phyloP scores from a whole-genome alignment of 1,140 invertebrate genomes.

The Platorchestia sp. region DNA sequence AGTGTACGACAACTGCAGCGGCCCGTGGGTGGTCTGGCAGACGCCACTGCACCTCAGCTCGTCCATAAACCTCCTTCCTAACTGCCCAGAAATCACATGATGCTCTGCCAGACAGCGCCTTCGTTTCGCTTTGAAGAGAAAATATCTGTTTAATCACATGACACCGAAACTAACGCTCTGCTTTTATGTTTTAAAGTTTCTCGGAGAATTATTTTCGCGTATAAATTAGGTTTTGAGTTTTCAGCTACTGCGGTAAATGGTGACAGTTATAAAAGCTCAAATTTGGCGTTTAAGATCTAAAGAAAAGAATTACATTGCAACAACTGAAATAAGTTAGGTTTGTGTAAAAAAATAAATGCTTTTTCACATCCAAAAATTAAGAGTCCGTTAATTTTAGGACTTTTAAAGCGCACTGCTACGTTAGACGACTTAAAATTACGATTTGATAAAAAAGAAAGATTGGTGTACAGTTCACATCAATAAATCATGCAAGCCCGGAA shows the following conservation, averaged over 20 bases:
- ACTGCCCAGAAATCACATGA: neutral
- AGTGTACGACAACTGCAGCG: neutral
- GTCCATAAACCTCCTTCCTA: neutral
- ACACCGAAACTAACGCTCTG: neutral
- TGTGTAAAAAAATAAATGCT: neutral
- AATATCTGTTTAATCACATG: neutral
- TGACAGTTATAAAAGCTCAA: neutral
- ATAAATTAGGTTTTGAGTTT: neutral
- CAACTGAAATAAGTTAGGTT: too few relatives aligned
- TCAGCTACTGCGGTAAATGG: neutral
- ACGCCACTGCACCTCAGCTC: neutral
- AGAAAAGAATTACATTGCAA: neutral
- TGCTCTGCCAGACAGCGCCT: neutral
- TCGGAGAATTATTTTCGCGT: neutral
- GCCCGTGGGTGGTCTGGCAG: neutral
- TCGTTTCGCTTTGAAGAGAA: neutral
- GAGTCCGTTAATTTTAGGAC: neutral
- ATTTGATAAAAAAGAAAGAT: too few relatives aligned
- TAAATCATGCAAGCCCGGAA: too few relatives aligned
- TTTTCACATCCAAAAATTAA: neutral
- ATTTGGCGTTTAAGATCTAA: neutral
- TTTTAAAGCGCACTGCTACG: neutral
- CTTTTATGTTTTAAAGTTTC: neutral
- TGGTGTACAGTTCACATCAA: too few relatives aligned
- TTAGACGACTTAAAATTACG: neutral